Base-by-base conservation (phyloP, 2,888 invertebrate species). In the Rotaria sp. region DNA sequence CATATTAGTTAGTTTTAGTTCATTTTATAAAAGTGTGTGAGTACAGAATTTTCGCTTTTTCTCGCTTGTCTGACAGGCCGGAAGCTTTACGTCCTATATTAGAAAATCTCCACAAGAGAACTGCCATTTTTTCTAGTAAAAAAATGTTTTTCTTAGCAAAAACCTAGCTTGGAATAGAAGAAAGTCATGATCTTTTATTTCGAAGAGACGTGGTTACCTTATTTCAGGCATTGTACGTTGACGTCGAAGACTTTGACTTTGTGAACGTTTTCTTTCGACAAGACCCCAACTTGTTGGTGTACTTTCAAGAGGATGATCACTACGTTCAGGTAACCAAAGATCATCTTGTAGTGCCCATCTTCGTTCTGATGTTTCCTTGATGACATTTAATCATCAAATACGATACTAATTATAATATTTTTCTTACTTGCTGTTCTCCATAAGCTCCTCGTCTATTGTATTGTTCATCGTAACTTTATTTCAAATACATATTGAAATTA, bases 251-350 rank as follows among this genome's bases (percentile, higher is more conserved):
- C 26, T n/a, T n/a, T 80, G 80, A 45, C 3, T 80, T 80, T 80
- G 10, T 45, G 24, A 26, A n/a, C 80, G 45, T 52, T 86, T 86
- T 38, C 41, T 85, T 11, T 74, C 18, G 52, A 80, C 57, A 41
- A 86, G 41, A n/a, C 86, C 86, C 86, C 86, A 86, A 18, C n/a
- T 75, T 1, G 86, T 86, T 18, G 86, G 86, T 45, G 74, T n/a
- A 38, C 38, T 75, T 55, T 75, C 30, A 11, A 86, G 45, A n/a
- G 86, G 86, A 86, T 85, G 67, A 59, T 86, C 86, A 50, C 41
- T 85, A 85, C 85, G 85, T 85, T 86, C 86, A 26, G 86, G 86
- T 13, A 84, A 55, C 86, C 86, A 86, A n/a, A 38, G 35, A 26
- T 85, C 45, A 50, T 85, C 75, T 11, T 45, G 55, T 26, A 86